phyloP scores from a whole-genome alignment of 2,113 vertebrate genomes.

The Rattus norvegicus region GRCr8 NC_086022.1:70196001-70196500 shows the following conservation, averaged over 20 bases:
- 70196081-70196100: background rate
- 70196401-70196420: background rate
- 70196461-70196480: background rate
- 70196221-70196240: background rate
- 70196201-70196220: background rate
- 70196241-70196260: background rate
- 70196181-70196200: background rate
- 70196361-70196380: background rate
- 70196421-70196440: background rate
- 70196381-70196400: background rate
- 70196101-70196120: background rate
- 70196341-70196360: background rate
- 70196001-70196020: background rate
- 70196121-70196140: constrained; percentile 14
- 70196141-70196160: background rate
- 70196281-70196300: background rate
- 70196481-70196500: background rate
- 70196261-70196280: background rate
- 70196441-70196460: background rate
- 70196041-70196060: background rate
- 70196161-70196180: constrained; percentile 4
- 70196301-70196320: background rate
- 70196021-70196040: background rate
- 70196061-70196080: background rate
- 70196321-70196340: background rate